phyloP scores from a whole-genome alignment of 2,113 vertebrate genomes.

The Pyxicephalus adspersus region DNA sequence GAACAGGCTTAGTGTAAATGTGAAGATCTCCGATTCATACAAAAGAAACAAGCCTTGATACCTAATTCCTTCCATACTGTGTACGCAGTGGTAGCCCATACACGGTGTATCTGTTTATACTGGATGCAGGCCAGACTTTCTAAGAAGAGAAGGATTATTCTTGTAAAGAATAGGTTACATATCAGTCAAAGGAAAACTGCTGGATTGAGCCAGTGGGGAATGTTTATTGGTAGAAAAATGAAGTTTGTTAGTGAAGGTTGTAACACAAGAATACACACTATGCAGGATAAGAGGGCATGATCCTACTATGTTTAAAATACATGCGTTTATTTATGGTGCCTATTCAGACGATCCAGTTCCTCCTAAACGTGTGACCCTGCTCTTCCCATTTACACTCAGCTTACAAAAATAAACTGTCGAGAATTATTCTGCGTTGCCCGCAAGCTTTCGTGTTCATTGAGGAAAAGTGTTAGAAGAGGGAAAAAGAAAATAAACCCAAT shows the following conservation, averaged over 20 bases:
- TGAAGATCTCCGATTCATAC: background rate
- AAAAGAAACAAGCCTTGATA: conserved; percentile 23
- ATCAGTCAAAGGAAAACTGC: conserved; percentile 16
- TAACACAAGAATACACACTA: conserved; percentile 23
- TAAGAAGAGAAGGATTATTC: conserved; percentile 20
- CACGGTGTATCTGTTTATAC: conserved; percentile 7
- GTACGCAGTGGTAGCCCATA: conserved; percentile 19
- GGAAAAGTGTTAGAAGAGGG: background rate
- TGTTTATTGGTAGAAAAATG: conserved; percentile 34
- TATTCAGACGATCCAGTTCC: background rate
- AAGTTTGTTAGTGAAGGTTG: background rate
- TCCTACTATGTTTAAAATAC: conserved; percentile 6
- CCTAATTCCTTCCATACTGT: conserved; percentile 22
- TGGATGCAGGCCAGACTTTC: conserved; percentile 31
- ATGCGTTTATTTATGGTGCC: conserved; percentile 19
- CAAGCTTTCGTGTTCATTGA: conserved; percentile 2
- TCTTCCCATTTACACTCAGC: conserved; percentile 11
- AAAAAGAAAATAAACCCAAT: background rate
- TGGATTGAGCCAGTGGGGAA: conserved; percentile 11
- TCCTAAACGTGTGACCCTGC: conserved; percentile 2
- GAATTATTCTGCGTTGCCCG: background rate
- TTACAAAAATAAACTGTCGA: conserved; percentile 19
- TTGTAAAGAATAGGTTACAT: conserved; percentile 16
- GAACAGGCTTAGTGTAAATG: background rate
- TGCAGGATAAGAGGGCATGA: background rate